Base-by-base conservation (phyloP, 2,797 vertebrate species). In the Falco concolor region DNA sequence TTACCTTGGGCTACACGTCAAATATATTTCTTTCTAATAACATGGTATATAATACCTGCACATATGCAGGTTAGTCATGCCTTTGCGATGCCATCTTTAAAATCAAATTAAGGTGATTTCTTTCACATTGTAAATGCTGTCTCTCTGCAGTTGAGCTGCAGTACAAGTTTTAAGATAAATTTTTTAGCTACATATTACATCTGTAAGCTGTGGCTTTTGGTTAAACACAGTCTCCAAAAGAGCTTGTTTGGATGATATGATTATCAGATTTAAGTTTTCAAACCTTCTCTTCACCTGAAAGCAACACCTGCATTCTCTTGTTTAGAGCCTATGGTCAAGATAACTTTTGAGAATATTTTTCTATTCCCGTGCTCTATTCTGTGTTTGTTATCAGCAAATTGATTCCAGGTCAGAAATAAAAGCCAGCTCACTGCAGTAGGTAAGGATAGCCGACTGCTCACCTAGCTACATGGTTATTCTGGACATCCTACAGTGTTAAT, bases 351-450 rank as follows among this genome's bases (percentile, higher is more conserved):
- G 32, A 60, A 17, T 53, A 9, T 60, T 85, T 75, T 74, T 87
- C 65, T 69, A 13, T 69, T 76, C 22, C 15, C 5, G 6, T 47
- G 23, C 6, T 82, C 20, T 42, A 9, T 14, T 76, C 34, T 47
- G 6, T 47, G 15, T 56, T 89, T 87, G 16, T 54, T 84, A 85
- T 30, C n/a, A 85, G 34, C 6, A 60, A 59, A 65, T 49, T 84
- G 54, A 84, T 79, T 79, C 18, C 63, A 40, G 73, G 28, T 93
- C 42, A 88, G 85, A 84, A 84, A 50, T 56, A 59, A 95, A 84
- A 84, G 24, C 13, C 57, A 86, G 3, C 27, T 79, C 61, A 32
- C 67, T 19, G 14, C 27, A 40, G 17, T 6, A 49, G 27, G 60
- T 79, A 86, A 78, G 32, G 40, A 75, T 1, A 61, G 32, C 22